phyloP scores from a whole-genome alignment of 2,797 vertebrate genomes.

The Paedocypris micromegethes region DNA sequence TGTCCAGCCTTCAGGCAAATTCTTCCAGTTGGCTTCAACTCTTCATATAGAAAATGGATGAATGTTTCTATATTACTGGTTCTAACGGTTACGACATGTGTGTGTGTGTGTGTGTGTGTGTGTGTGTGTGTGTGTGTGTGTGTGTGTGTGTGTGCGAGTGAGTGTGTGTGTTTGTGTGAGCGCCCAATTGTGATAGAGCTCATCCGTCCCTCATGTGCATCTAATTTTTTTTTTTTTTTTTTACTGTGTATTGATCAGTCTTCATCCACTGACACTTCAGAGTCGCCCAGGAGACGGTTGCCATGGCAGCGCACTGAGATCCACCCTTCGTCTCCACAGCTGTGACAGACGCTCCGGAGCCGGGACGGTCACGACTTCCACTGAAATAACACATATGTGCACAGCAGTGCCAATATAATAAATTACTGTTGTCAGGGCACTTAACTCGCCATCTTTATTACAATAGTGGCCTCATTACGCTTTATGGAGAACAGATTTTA shows the following conservation, averaged over 20 bases:
- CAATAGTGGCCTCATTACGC: conserved; percentile 2
- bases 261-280: conserved; percentile 15
- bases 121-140: too few species aligned
- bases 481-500: conserved; percentile 32
- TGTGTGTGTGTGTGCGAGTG: neutral
- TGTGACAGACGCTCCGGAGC: neutral
- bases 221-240: conserved; percentile 6
- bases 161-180: conserved; percentile 9
- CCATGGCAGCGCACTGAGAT: conserved; percentile 27
- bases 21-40: too few species aligned
- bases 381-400: neutral
- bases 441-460: conserved; percentile 17
- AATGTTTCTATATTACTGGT: too few species aligned
- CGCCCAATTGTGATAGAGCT: conserved; percentile 2
- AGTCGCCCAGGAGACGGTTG: conserved; percentile 38
- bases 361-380: too few species aligned
- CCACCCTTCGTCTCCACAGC: conserved; percentile 15
- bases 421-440: conserved; percentile 22
- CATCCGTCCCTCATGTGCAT: conserved; percentile 8
- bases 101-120: too few species aligned
- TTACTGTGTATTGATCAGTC: conserved; percentile 12
- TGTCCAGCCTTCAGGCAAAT: too few species aligned
- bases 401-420: conserved; percentile 5
- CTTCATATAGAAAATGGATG: too few species aligned
- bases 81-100: too few species aligned